A percentile compares a stretch with the other conserved stretches of the same genome.
These are phyloP conservation scores for Phylloscopus collybita DNA, from an alignment of 2,797 vertebrate species.

Conservation along the genomic window DNA sequence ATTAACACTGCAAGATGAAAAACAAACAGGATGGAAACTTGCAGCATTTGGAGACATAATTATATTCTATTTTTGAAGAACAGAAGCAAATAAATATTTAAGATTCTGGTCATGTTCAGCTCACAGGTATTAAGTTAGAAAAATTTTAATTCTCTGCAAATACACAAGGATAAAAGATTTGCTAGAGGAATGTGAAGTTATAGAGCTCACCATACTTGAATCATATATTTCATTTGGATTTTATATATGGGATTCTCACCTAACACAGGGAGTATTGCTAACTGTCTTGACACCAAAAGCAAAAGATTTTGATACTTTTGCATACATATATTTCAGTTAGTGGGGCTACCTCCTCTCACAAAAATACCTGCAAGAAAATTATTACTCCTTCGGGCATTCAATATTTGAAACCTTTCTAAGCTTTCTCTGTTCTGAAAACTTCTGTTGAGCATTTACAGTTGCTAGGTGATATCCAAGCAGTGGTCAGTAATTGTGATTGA, in stretches of 20 bases:
- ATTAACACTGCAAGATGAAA: slow-evolving; percentile 39
- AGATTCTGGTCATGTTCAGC: slow-evolving; percentile 26
- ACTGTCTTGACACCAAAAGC: background rate
- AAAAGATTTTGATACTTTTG: background rate
- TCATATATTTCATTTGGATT: background rate
- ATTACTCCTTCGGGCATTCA: background rate
- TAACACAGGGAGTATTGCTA: background rate
- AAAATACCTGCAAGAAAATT: background rate
- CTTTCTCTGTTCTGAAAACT: background rate
- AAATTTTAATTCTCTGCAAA: slow-evolving; percentile 39
- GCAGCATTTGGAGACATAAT: slow-evolving; percentile 16
- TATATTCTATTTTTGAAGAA: background rate
- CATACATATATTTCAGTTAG: background rate
- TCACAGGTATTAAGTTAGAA: background rate
- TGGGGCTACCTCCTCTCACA: background rate
- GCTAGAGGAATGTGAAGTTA: background rate
- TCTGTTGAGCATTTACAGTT: background rate
- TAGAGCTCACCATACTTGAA: background rate
- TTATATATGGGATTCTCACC: background rate
- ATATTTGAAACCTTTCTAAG: background rate
- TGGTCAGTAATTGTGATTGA: background rate
- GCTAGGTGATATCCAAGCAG: background rate
- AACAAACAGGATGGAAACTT: slow-evolving; percentile 19
- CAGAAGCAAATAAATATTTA: slow-evolving; percentile 45
- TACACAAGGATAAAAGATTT: background rate